Base-by-base conservation (phyloP, 2,797 vertebrate genomes). In the Brachyrhaphis roseni region DNA sequence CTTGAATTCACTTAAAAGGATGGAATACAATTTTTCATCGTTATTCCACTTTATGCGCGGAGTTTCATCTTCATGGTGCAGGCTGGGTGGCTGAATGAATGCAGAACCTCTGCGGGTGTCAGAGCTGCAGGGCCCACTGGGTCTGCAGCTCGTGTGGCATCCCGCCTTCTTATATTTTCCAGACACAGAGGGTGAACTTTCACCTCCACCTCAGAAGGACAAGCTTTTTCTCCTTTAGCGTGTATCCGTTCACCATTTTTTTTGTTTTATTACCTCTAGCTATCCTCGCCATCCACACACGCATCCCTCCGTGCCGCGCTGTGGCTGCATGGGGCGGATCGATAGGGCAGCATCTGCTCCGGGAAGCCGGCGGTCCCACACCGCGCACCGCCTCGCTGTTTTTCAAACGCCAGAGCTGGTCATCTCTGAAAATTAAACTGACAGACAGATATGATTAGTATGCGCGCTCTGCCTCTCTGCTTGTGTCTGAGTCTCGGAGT, bases 281-380 rank as follows among this genome's bases (percentile, higher is more conserved):
- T 91, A 92, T 45, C 39, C 90, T 91, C 86, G 74, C 90, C 88
- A 86, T 86, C 89, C 86, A 77, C 55, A 43, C 88, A 64, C 88
- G 76, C 89, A 89, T 89, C 89, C 85, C 89, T 89, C 85, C 90
- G 85, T 82, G 87, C 91, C 76, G 41, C 41, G 41, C 41, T 71
- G 68, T 45, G 68, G 41, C 68, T 71, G 89, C 90, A 90, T 92
- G 71, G 88, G 78, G 87, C 89, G 89, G 94, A 95, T 96, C 94
- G 95, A 96, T 95, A 94, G 93, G 93, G 94, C 93, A 95, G 95
- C 95, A 96, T 96, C 95, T 95, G 95, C 92, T 95, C 87, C 92
- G 89, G 94, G 94, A 94, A 92, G 92, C 88, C 92, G 87, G 90
- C 90, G 91, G 93, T 96, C 94, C 94, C 94, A 95, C 93, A 93